Percentiles rank a stretch among this genome's conserved stretches.
Evolutionary conservation across 1,140 invertebrate genomes (phyloP).

Genomic region (Tribolium madens): DNA sequence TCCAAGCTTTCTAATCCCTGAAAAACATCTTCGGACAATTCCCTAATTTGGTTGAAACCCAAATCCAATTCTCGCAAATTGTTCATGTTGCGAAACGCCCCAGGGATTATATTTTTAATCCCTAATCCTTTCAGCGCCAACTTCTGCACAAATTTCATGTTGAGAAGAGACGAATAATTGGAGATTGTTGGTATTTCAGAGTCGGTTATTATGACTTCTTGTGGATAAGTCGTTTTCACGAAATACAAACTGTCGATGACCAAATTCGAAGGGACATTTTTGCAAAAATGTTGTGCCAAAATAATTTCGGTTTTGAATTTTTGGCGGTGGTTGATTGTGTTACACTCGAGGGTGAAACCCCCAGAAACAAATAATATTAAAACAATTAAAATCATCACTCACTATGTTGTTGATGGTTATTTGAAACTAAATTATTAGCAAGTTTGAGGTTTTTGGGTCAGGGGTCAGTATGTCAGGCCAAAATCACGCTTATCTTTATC

Average conservation of each 20-base stretch:
- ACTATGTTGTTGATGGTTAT: too few species aligned
- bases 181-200: not conserved
- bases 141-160: not conserved
- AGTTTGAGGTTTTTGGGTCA: too few species aligned
- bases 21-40: not conserved
- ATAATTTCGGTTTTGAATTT: not conserved
- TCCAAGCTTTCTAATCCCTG: not conserved
- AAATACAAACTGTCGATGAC: not conserved
- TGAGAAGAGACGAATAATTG: not conserved
- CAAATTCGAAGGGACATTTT: not conserved
- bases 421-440: too few species aligned
- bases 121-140: not conserved
- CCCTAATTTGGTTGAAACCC: not conserved
- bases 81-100: conserved; percentile 3
- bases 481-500: too few species aligned
- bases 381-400: too few species aligned
- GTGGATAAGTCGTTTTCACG: not conserved
- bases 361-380: too few species aligned
- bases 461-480: too few species aligned
- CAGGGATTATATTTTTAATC: not conserved
- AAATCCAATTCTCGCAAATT: conserved; percentile 18
- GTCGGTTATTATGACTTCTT: not conserved
- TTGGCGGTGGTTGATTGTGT: not conserved
- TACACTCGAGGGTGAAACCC: too few species aligned
- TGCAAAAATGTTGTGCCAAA: not conserved